Conservation (phyloP, 1,140 invertebrate species). For the Lasioglossum albipes region DNA sequence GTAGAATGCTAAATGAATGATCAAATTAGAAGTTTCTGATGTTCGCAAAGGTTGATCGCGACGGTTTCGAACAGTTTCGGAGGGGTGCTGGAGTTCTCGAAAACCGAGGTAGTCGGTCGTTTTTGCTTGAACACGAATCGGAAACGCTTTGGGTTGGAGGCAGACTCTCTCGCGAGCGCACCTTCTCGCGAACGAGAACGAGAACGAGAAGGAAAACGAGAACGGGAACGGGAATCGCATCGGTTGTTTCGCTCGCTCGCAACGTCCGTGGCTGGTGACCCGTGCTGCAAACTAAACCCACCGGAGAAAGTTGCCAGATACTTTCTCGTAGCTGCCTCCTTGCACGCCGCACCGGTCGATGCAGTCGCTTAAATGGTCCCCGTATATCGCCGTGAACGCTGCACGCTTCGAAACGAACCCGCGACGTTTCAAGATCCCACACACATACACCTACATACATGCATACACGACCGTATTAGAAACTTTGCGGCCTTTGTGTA, state of each 20-base stretch:
- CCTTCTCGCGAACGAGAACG: constrained; percentile 9
- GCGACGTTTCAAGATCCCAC: background rate
- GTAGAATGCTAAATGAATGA: too few relatives aligned
- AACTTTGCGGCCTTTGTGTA: background rate
- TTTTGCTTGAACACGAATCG: background rate
- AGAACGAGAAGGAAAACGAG: too few relatives aligned
- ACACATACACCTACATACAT: background rate
- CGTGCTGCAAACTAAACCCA: constrained; percentile 77
- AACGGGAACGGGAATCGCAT: constrained; percentile 24
- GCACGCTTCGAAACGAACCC: too few relatives aligned
- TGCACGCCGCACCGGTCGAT: constrained; percentile 68
- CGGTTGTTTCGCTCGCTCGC: constrained; percentile 69
- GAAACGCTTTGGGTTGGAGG: background rate
- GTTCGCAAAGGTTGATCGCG: too few relatives aligned
- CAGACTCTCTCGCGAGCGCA: constrained; percentile 36
- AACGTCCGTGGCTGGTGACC: constrained; percentile 78
- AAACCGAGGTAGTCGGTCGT: too few relatives aligned
- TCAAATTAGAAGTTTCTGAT: too few relatives aligned
- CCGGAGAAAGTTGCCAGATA: constrained; percentile 78
- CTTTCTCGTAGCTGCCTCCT: constrained; percentile 74
- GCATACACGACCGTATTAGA: background rate
- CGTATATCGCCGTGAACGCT: constrained; percentile 25
- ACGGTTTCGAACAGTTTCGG: too few relatives aligned
- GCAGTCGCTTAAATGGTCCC: constrained; percentile 74
- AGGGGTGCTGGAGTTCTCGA: too few relatives aligned